Evolutionary conservation across 2,888 invertebrate species (phyloP).

Genomic region (Ophioninae sp.): DNA sequence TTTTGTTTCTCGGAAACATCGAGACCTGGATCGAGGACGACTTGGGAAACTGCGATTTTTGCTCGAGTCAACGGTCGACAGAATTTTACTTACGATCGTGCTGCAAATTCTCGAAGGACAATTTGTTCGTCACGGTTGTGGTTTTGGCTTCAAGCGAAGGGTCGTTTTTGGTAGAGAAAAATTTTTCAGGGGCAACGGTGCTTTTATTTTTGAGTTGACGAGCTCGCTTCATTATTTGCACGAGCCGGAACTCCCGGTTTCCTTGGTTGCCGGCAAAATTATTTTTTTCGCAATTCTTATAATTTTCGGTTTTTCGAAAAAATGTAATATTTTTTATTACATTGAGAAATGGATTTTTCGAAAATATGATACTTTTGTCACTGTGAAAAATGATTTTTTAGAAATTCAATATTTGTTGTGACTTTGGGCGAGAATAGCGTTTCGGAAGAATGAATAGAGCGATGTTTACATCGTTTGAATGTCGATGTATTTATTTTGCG

Average conservation of each 20-base stretch:
- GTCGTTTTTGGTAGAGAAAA: neutral
- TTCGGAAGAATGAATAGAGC: neutral
- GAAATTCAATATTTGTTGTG: neutral
- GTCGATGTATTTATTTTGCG: neutral
- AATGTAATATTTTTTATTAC: neutral
- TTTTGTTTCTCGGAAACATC: conserved; percentile 39
- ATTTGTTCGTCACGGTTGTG: conserved; percentile 21
- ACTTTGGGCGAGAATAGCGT: no score
- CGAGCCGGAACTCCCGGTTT: neutral
- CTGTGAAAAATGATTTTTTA: neutral
- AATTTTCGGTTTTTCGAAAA: neutral
- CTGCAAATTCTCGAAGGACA: conserved; percentile 57
- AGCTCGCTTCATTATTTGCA: conserved; percentile 55
- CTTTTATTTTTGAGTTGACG: conserved; percentile 31
- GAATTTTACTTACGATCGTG: conserved; percentile 46
- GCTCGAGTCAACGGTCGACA: neutral
- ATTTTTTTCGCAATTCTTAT: neutral
- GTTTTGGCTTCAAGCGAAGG: conserved; percentile 16
- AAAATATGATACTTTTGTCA: neutral
- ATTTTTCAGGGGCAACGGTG: conserved; percentile 14
- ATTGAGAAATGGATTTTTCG: neutral
- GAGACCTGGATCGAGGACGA: neutral
- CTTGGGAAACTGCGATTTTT: neutral
- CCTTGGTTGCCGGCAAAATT: conserved; percentile 9
- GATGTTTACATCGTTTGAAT: neutral